Evolutionary conservation across 2,888 invertebrate genomes (phyloP).

Genomic region (Ryuthela nishihirai): DNA sequence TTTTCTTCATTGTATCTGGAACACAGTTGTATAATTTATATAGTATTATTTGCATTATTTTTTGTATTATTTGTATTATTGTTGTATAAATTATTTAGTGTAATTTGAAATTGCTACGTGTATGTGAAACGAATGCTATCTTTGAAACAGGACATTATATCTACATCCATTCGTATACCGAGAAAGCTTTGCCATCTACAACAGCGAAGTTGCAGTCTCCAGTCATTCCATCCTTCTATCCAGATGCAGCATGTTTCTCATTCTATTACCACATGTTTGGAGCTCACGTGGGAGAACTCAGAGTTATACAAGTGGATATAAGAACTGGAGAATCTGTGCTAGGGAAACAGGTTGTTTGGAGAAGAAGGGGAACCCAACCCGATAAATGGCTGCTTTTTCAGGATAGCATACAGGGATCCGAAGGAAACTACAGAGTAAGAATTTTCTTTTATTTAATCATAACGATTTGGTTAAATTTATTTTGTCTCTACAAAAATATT

Average conservation of each 20-base stretch:
- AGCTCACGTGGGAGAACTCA: constrained; percentile 53
- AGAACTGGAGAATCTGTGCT: constrained; percentile 4
- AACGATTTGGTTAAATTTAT: too few species aligned
- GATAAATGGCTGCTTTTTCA: constrained; percentile 28
- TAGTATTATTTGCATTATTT: too few species aligned
- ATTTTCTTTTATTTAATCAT: too few species aligned
- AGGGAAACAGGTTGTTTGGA: constrained; percentile 17
- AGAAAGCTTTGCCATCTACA: too few species aligned
- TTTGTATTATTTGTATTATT: too few species aligned
- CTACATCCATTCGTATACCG: constrained; percentile 24
- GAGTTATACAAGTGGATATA: constrained; percentile 16
- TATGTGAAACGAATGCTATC: too few species aligned
- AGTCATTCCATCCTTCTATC: constrained; percentile 56
- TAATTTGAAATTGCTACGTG: too few species aligned
- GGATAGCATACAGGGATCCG: constrained; percentile 14
- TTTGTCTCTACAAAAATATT: too few species aligned
- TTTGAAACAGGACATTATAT: constrained; percentile 29
- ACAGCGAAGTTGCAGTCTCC: constrained; percentile 68
- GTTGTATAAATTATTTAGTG: too few species aligned
- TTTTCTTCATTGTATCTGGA: too few species aligned
- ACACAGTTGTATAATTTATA: too few species aligned
- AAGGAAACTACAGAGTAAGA: constrained; percentile 27
- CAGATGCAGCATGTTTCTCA: constrained; percentile 60
- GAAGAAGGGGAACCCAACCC: constrained; percentile 20
- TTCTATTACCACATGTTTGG: constrained; percentile 75